Conservation (phyloP, 92 coral and sea anemone species). For the Epizoanthus fatuus region DNA sequence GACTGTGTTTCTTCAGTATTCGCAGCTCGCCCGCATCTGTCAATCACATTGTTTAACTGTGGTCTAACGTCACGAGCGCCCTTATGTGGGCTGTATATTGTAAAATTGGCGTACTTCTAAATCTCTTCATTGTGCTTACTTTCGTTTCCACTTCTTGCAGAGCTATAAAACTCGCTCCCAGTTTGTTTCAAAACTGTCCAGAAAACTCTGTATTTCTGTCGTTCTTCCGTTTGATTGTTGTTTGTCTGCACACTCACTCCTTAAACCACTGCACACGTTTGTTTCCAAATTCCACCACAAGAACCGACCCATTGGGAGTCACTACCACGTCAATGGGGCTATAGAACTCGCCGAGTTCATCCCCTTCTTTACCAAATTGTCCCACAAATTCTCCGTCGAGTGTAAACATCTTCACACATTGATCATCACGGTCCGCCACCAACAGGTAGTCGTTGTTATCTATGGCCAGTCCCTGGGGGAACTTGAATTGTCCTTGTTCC, state of each 20-base stretch:
- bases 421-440: conserved; percentile 82
- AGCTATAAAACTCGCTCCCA: not conserved
- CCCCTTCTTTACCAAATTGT: conserved; percentile 75
- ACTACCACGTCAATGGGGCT: conserved; percentile 86
- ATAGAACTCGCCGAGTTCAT: conserved; percentile 73
- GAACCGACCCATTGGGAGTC: conserved; percentile 63
- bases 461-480: conserved; percentile 85
- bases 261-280: conserved; percentile 72
- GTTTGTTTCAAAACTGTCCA: no score
- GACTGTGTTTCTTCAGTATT: no score
- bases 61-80: no score
- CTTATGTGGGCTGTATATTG: no score
- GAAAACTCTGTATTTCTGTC: not conserved
- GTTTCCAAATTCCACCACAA: conserved; percentile 79
- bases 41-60: no score
- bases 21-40: no score
- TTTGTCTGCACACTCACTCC: not conserved
- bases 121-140: not conserved
- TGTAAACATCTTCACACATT: conserved; percentile 80
- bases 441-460: conserved; percentile 74
- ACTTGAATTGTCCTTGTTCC: conserved; percentile 60
- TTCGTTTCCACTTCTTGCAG: no score
- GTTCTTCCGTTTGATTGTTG: not conserved
- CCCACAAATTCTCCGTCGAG: conserved; percentile 70
- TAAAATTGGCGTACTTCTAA: no score